Base-by-base conservation (phyloP, 2,113 vertebrate species). In the Corythoichthys intestinalis region DNA sequence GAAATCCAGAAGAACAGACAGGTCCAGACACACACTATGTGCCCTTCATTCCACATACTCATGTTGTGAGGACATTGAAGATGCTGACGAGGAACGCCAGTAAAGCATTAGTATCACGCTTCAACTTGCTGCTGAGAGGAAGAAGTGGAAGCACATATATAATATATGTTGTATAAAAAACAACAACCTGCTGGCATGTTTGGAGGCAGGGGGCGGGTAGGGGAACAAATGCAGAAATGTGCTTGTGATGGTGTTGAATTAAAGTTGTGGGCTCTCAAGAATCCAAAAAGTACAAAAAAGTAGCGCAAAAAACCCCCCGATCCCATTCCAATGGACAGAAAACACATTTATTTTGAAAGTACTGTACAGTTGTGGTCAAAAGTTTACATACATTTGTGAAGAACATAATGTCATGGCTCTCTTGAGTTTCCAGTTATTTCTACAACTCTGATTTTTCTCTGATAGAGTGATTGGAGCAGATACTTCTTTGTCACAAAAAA, bases 21-120 rank as follows among this genome's bases (percentile, higher is more conserved):
- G 39, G 79, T 69, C 64, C 15, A 67, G 66, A 76, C 69, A 72
- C 37, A 61, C 17, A 58, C 4, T 46, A 6, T 57, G 20, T 5
- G n/a, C 50, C 46, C 9, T 37, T 72, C 8, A 69, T 67, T 28
- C n/a, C 48, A 71, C 58, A 75, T 56, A 78, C 52, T 82, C 76
- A 71, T 6, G 66, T 73, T 69, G 60, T 52, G 47, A 46, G 60
- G n/a, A 63, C 74, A 74, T 84, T 76, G 76, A 79, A 28, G 50
- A 70, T 15, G 3, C 59, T 65, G 49, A 72, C 67, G 75, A 73
- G 71, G 48, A 82, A 72, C 67, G 52, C 60, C 71, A 65, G 61
- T 53, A 66, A 66, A 67, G 57, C 66, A 57, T 37, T 60, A 17
- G 39, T 39, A 65, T 77, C 79, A 74, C 79, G 68, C 72, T 72